Conservation (phyloP, 2,113 vertebrate species). For the Hystrix brachyura region DNA sequence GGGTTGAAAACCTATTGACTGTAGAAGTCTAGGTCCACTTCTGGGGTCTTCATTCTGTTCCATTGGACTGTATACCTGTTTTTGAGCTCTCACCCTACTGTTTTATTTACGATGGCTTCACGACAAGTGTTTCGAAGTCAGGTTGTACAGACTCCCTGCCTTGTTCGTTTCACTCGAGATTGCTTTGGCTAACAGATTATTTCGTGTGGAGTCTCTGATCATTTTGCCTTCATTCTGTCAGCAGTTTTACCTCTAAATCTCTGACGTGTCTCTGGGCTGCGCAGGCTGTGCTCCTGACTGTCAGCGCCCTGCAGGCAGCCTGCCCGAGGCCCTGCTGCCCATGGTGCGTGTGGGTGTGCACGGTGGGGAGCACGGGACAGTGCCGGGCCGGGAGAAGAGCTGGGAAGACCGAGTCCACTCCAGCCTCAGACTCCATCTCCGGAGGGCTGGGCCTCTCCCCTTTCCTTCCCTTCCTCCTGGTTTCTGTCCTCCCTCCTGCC, state of each 20-base stretch:
- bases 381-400: background rate
- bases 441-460: fast-evolving
- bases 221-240: background rate
- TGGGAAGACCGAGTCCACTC: background rate
- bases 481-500: fast-evolving
- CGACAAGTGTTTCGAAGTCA: no score
- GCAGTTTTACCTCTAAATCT: background rate
- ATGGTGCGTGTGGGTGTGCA: fast-evolving
- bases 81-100: fast-evolving
- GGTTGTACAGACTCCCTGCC: background rate
- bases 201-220: background rate
- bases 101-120: background rate
- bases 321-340: background rate
- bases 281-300: background rate
- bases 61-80: background rate
- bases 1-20: fast-evolving
- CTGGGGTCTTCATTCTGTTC: background rate
- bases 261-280: background rate
- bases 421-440: no score
- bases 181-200: background rate
- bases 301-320: fast-evolving
- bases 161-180: background rate
- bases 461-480: fast-evolving
- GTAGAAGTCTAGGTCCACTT: background rate
- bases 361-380: background rate